Evolutionary conservation across 2,797 vertebrate species (phyloP).

Genomic region (Pangasius macronema): DNA sequence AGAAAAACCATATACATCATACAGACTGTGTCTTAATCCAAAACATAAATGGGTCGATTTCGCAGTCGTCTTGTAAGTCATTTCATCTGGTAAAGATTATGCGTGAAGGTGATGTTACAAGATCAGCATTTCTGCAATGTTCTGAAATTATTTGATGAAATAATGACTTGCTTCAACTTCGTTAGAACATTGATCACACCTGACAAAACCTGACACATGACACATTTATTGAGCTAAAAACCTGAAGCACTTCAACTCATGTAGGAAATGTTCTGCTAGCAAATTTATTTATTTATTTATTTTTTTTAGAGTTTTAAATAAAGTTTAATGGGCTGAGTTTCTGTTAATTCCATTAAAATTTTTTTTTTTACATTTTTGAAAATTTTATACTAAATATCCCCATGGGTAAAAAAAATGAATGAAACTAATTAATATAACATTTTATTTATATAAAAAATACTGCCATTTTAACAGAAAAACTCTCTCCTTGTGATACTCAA

Average conservation of each 20-base stretch:
- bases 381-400: neutral
- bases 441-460: neutral
- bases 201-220: neutral
- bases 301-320: too few species aligned
- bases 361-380: neutral
- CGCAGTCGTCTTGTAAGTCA: too few species aligned
- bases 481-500: neutral
- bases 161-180: neutral
- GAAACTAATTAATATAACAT: neutral
- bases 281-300: neutral
- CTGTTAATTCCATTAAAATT: neutral
- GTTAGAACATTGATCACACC: neutral
- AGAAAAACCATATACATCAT: neutral
- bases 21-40: too few species aligned
- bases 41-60: too few species aligned
- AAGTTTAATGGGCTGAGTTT: neutral
- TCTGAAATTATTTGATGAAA: neutral
- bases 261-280: neutral
- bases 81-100: too few species aligned
- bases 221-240: neutral
- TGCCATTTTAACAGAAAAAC: neutral
- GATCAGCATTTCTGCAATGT: neutral
- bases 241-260: neutral
- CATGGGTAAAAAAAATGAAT: neutral
- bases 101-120: neutral